A percentile compares a stretch with the other conserved stretches of the same genome.
Evolutionary conservation across 2,797 vertebrate species (phyloP).

Genomic region (Discoglossus pictus): DNA sequence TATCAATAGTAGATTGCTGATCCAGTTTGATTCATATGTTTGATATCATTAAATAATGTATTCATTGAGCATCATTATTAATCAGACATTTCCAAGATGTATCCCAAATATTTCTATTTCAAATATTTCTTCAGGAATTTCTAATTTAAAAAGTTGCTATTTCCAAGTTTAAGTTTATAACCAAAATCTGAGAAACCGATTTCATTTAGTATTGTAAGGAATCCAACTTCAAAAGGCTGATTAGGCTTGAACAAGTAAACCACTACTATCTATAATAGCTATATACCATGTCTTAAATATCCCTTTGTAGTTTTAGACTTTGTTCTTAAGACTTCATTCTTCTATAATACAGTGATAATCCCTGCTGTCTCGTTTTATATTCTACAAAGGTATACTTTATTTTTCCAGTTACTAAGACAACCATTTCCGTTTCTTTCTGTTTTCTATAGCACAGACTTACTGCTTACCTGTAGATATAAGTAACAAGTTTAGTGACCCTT

Average conservation of each 20-base stretch:
- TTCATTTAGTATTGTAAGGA: conserved; percentile 41
- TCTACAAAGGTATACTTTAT: conserved; percentile 34
- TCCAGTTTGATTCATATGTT: too few species aligned
- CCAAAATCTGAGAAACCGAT: too few species aligned
- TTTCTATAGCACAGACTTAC: conserved; percentile 13
- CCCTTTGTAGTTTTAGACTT: conserved; percentile 43
- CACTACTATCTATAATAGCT: conserved; percentile 32
- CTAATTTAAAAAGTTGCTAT: too few species aligned
- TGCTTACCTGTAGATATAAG: conserved; percentile 20
- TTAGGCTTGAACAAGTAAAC: conserved; percentile 27
- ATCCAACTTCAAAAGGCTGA: conserved; percentile 38
- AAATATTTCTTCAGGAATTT: too few species aligned
- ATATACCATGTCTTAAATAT: conserved; percentile 43
- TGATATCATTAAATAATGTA: too few species aligned
- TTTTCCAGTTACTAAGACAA: conserved; percentile 34
- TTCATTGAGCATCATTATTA: too few species aligned
- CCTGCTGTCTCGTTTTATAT: conserved; percentile 39
- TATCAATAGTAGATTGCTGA: too few species aligned
- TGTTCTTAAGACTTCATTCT: conserved; percentile 39
- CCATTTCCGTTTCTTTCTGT: conserved; percentile 10
- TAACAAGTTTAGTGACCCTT: conserved; percentile 1
- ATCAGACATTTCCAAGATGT: too few species aligned
- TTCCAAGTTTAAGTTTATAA: too few species aligned
- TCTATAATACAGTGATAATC: conserved; percentile 41
- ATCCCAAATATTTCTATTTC: too few species aligned